Base-by-base conservation (phyloP, 2,888 invertebrate species). In the Druceiella hillmani region DNA sequence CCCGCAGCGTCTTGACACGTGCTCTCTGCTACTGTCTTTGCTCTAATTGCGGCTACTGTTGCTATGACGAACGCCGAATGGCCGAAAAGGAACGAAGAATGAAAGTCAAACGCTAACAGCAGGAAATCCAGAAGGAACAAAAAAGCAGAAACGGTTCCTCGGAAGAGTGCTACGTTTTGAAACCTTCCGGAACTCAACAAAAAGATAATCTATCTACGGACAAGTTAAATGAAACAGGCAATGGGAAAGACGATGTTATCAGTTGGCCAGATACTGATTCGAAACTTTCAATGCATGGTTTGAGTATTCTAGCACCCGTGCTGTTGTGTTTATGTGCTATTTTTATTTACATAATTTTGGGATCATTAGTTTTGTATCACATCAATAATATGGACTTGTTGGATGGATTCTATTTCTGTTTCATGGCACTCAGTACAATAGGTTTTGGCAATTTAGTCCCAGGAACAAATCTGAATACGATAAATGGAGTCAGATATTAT, bases 391-490 rank as follows among this genome's bases (percentile, higher is more conserved):
- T 95, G 88, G 78, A 81, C 51, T 78, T 89, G 44, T 69, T 97
- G 50, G 93, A 94, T 58, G 89, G 90, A 45, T 81, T 91, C 55
- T 95, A 89, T 66, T 95, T 94, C 66, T 94, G 93, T 66, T 95
- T 95, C 64, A 93, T 94, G 83, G 88, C 91, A 50, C 75, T 94
- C 56, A 91, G 88, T 54, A 92, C 92, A 10, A 91, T 90, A 55
- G 93, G 93, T 17, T 91, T 91, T 51, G 90, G 89, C 43, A 88
- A 88, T 57, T 79, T 89, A 66, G 76, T 88, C 48, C 88, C 89
- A 33, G 87, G 87, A 17, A 76, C 76, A 57, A 69, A 61, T 41
- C 69, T 66, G 40, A 68, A 68, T 2, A 68, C 67, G 6, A 58
- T 62, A 60, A 77, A 62, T 58, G 77, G 54, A 59, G 71, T 61